A percentile compares a stretch with the other conserved stretches of the same genome.
phyloP scores from a whole-genome alignment of 2,113 vertebrate species.

The Mandrillus leucophaeus region DNA sequence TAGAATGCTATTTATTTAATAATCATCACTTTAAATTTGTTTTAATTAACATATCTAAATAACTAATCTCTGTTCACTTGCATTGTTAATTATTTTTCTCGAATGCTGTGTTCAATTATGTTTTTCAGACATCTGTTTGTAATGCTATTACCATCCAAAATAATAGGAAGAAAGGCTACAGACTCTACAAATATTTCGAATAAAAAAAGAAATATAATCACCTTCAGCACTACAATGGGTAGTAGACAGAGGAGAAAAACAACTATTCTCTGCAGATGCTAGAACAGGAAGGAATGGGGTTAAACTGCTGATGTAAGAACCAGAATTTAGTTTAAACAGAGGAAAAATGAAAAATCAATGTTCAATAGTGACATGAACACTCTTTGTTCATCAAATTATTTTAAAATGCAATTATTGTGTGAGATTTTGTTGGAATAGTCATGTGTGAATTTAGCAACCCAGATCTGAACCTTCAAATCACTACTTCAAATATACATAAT shows the following conservation, averaged over 20 bases:
- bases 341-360: not conserved
- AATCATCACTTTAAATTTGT: slow-evolving; percentile 50
- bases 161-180: slow-evolving; percentile 11
- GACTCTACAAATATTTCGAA: slow-evolving; percentile 46
- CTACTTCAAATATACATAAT: not conserved
- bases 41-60: slow-evolving; percentile 62
- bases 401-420: not conserved
- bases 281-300: slow-evolving; percentile 23
- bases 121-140: slow-evolving; percentile 49
- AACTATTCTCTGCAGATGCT: not conserved
- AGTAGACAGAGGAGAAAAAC: not conserved
- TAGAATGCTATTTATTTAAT: slow-evolving; percentile 47
- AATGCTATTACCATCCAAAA: slow-evolving; percentile 28
- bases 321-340: not conserved
- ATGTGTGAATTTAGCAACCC: not conserved
- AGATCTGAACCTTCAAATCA: not conserved
- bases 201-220: slow-evolving; percentile 46
- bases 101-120: slow-evolving; percentile 24
- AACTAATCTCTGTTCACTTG: slow-evolving; percentile 44
- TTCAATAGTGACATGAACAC: not conserved
- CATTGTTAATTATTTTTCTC: slow-evolving; percentile 42
- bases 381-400: not conserved
- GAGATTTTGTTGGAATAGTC: not conserved
- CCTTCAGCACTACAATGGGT: slow-evolving; percentile 15
- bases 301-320: not conserved